Evolutionary conservation across 1,140 invertebrate species (phyloP), one percentile per base, ranked within the genome.

Genomic region (Sarcophaga peregrina): DNA sequence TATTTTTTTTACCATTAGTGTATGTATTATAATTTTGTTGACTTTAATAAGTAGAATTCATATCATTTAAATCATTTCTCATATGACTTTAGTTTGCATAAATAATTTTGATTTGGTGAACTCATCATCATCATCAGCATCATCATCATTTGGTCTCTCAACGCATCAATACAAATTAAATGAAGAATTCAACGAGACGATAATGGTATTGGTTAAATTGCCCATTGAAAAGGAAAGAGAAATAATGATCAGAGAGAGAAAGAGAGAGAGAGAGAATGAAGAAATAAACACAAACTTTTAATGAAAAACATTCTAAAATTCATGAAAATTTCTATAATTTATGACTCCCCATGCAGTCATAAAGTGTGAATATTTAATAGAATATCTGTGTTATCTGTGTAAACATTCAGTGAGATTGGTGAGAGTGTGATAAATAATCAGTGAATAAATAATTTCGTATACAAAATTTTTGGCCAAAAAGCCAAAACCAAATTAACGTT

Each of bases 251-350:
- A n/a, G n/a, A n/a, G 25, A 37, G 25, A 37, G 1, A 37, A 2
- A 37, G 25, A 37, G 25, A 37, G 25, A 37, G 25, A 37, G 25
- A 37, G 25, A 52, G 13, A 62, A n/a, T 0, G 58, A 62, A 62
- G 8, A 62, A 5, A 68, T 0, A 20, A 68, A 68, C 6, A 68
- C 17, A 68, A 68, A 37, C 1, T 4, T 37, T 25, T 15, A 58
- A 58, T n/a, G 54, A 58, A 58, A 58, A 17, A 47, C 74, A 78
- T 78, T 78, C 75, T 78, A 78, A 78, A 78, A 78, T 78, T 48
- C 47, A 78, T 78, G 75, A 52, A 78, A 78, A 20, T 78, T 78
- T 78, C 20, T 20, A 78, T 78, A 52, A 78, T 78, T 78, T 78
- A 78, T 78, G 75, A 52, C 47, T 78, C 75, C 75, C 75, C 20